Evolutionary conservation across 2,888 invertebrate genomes (phyloP), one percentile per base, ranked within the genome.

Genomic region (Hyposoter dolosus): DNA sequence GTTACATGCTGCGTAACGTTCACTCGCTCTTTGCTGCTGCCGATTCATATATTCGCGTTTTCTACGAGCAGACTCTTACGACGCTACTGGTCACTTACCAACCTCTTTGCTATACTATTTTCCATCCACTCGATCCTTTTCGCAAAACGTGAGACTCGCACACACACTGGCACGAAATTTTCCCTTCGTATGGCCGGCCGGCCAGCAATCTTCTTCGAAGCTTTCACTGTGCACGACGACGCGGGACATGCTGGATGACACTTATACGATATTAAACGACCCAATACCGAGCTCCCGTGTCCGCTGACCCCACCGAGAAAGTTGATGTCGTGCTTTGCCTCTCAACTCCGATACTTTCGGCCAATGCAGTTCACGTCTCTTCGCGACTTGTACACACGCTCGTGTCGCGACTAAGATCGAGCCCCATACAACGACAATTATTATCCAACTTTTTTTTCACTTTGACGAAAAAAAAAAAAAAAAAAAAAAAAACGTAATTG

Each of bases 241-340:
- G 45, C 6, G 56, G 28, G 50, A 72, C 72, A 43, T 75, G 75
- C 77, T 63, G 32, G 32, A 86, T 77, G 84, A 74, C 81, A 86
- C 74, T 84, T 78, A 66, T 80, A 40, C 68, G 77, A 15, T 47
- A 63, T 77, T 68, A 66, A 84, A 78, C 77, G 81, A 81, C 40
- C 35, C 35, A 19, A 47, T 47, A 69, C 47, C 4, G 68, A 60
- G 50, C 28, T 32, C n/a, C 68, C 19, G 77, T 77, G 81, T 83
- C 56, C 81, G 80, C 66, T 77, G 80, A 86, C 86, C 83, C 86
- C 53, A 60, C n/a, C 28, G 74, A n/a, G 40, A 71, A 71, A 77
- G 63, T 79, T 71, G 71, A 71, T 71, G 23, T 23, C 79, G 71
- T 72, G 74, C 79, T 50, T 71, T 43, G 60, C 65, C 40, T 35